Base-by-base conservation (phyloP, 2,888 invertebrate species). In the Plebejus anna region DNA sequence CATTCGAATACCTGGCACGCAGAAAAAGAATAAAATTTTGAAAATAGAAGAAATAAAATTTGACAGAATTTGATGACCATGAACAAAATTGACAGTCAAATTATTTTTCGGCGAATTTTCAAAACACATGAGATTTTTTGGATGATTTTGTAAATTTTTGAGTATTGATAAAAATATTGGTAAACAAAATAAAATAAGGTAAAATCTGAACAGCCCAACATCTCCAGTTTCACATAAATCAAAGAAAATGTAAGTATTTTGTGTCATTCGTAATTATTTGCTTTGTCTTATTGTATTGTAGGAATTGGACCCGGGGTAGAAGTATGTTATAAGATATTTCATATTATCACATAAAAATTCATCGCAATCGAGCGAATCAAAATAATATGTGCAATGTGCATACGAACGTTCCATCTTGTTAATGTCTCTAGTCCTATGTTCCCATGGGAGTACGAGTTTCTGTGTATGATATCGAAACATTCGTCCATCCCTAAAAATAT, bases 191-290 rank as follows among this genome's bases (percentile, higher is more conserved):
- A 57, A 38, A 71, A 61, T 61, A 61, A 61, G 11, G 61, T 61
- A 61, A 75, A 75, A 75, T 32, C 28, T 5, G 13, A 42, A 66
- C 32, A 32, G 32, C 32, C 9, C 22, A 28, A 3, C 16, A 38
- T 22, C 22, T 36, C 51, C 51, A n/a, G 22, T 59, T 66, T 55
- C 38, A 59, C 28, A 3, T 51, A 51, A 22, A 55, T 55, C n/a
- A 32, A 36, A 38, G 22, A 76, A 22, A 32, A 76, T 76, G 76
- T 71, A 71, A 22, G 71, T 38, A 76, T 57, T 38, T n/a, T 71
- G 13, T 32, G 0, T 28, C 9, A 57, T 55, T 55, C 0, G 47
- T 11, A 42, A 42, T 42, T 42, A 9, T 42, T 42, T 42, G 42
- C 7, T 32, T 32, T 32, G 32, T 32, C 32, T 32, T 32, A 32